These are phyloP conservation scores for Phenacoccus solenopsis DNA, from an alignment of 1,140 invertebrate species.

Conservation along the genomic window DNA sequence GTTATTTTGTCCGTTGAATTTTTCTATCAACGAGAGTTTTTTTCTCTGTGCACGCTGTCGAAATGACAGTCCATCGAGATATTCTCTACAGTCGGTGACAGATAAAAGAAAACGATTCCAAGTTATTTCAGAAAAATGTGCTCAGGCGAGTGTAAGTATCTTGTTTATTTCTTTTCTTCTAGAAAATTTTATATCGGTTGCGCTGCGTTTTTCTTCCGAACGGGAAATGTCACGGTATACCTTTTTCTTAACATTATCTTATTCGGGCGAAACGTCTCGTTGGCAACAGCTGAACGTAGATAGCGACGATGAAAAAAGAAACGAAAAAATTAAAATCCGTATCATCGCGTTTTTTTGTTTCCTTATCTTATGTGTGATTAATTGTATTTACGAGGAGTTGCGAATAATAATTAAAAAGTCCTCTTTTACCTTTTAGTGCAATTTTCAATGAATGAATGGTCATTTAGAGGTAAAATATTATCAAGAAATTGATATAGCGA, in stretches of 20 bases:
- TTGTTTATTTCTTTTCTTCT: constrained; percentile 16
- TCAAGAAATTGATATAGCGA: too few species aligned
- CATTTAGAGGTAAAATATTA: too few species aligned
- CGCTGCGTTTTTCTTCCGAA: not conserved
- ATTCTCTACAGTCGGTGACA: not conserved
- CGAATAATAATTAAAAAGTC: too few species aligned
- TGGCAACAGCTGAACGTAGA: not conserved
- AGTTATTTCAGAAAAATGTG: constrained; percentile 10
- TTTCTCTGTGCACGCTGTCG: too few species aligned
- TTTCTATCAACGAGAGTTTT: too few species aligned
- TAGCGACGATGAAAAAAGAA: not conserved
- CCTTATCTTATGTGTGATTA: too few species aligned
- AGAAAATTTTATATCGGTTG: constrained; percentile 8
- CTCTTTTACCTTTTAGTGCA: too few species aligned
- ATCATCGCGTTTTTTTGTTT: too few species aligned
- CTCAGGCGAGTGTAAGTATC: constrained; percentile 16
- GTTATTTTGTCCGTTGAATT: too few species aligned
- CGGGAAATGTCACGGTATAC: constrained; percentile 1
- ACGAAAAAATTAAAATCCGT: too few species aligned
- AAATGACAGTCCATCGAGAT: constrained; percentile 16
- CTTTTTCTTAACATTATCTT: not conserved
- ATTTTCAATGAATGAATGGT: too few species aligned
- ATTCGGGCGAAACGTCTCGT: not conserved
- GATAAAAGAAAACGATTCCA: constrained; percentile 11
- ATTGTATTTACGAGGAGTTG: too few species aligned